Evolutionary conservation across 2,113 vertebrate genomes (phyloP), one percentile per base, ranked within the genome.

Genomic region (Globicephala melas): DNA sequence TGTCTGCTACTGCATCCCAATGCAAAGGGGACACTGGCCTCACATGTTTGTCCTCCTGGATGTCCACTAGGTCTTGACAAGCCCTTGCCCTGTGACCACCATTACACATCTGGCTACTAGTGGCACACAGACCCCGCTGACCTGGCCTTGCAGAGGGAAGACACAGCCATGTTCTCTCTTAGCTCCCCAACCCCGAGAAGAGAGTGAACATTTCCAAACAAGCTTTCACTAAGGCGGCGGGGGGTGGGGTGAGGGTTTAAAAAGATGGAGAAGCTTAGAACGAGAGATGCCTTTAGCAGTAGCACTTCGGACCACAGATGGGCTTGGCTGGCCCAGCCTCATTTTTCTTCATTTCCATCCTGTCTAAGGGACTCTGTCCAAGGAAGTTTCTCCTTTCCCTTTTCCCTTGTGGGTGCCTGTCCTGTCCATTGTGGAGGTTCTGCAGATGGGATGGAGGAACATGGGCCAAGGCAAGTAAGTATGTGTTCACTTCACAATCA

Each of bases 301-400:
- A 88, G 4, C 33, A 15, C 76, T 71, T 85, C 47, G 73, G 67
- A 67, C 1, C 38, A 41, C 53, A 50, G 68, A 33, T 63, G 68
- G 44, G 41, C 38, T 50, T 15, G 60, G 31, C 20, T 47, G 38
- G 50, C 67, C 82, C 15, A 1, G 31, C 31, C 31, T 67, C 55
- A 18, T 95, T 73, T 92, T 86, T 68, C 82, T 96, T 91, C 17
- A 41, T 95, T 93, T 80, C 50, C 1, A 2, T 33, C 6, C 80
- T 71, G 25, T 47, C 36, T 77, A 36, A 20, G 14, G 21, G 44
- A 63, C 1, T 10, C 87, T 76, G 28, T 47, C 41, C 65, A 38
- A 11, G 17, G 21, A 71, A 68, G 14, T 86, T 84, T 74, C 76
- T 41, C 55, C 14, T 33, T 63, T 41, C 31, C 15, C 63, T 82